Evolutionary conservation across 2,797 vertebrate species (phyloP), one percentile per base, ranked within the genome.

Genomic region (Ispidina picta): DNA sequence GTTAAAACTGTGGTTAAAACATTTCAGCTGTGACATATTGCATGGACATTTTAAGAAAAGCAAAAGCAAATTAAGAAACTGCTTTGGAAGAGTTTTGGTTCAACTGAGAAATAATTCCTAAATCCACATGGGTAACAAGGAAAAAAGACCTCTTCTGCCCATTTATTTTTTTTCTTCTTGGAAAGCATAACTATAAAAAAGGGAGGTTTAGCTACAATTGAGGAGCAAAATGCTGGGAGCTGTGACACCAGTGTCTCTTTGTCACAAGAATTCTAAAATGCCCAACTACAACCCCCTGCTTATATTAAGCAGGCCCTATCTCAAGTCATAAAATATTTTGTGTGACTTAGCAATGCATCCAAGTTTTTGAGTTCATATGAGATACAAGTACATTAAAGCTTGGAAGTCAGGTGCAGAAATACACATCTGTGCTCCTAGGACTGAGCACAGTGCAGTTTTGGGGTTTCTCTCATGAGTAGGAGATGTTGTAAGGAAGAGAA

Each of bases 281-380:
- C 72, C 33, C 26, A 77, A 26, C n/a, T 9, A 25, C 23, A 16
- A 15, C 4, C 8, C 4, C 8, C 9, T 19, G 21, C 29, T 64
- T 69, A 54, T 39, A 44, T 56, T 66, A 6, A n/a, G 62, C 58
- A 49, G 49, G 22, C 41, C 31, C 6, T 66, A 72, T 63, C 23
- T 63, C 11, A 65, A 9, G 1, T 2, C 0, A 51, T 21, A 21
- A 59, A 65, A 28, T 10, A 8, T 1, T 12, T 29, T 8, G 10
- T 55, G 48, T 63, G 48, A 55, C 55, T 54, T 16, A 17, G 26
- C 29, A 76, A 28, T 59, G 65, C 51, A 35, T 15, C 60, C 11
- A 37, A 2, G 10, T 48, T 74, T 79, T 19, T 75, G 55, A 35
- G 17, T 25, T 82, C 55, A 21, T 23, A 55, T 16, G 62, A 75